These are phyloP conservation scores for Pegoplata infirma DNA, from an alignment of 2,888 invertebrate genomes.

Conservation along the genomic window DNA sequence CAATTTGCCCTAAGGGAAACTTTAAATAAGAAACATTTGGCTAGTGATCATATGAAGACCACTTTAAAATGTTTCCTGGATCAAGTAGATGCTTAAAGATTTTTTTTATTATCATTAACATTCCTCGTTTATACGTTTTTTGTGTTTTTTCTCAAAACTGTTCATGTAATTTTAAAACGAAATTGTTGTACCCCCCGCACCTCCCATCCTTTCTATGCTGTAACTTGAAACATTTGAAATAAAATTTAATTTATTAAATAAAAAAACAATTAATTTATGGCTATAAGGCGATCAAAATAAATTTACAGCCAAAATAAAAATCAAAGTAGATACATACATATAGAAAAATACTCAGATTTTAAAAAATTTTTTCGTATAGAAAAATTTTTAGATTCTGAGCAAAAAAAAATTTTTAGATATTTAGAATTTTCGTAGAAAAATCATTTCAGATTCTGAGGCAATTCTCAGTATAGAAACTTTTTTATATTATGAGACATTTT, in stretches of 20 bases:
- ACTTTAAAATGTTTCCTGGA: slow-evolving; percentile 74
- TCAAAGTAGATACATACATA: no score
- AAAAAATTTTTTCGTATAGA: no score
- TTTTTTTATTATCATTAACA: not conserved
- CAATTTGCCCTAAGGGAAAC: slow-evolving; percentile 74
- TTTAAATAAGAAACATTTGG: slow-evolving; percentile 69
- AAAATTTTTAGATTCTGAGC: no score
- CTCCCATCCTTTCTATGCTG: not conserved
- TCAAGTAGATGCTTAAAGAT: slow-evolving; percentile 67
- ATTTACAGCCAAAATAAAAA: no score
- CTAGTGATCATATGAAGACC: slow-evolving; percentile 72
- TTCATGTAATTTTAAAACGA: not conserved
- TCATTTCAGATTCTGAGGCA: no score
- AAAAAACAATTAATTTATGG: not conserved
- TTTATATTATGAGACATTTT: no score
- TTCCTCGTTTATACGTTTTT: not conserved
- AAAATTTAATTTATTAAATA: slow-evolving; percentile 29
- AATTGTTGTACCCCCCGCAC: no score
- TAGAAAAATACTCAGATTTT: no score
- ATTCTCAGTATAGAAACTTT: no score
- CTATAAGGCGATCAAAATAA: no score
- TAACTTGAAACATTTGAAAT: slow-evolving; percentile 10
- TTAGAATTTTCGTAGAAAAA: no score
- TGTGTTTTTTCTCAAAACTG: not conserved
- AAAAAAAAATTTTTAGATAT: no score